Percentiles rank a stretch among this genome's conserved stretches.
These are phyloP conservation scores for Shinisaurus crocodilurus DNA, from an alignment of 2,113 vertebrate genomes.

Conservation along the genomic window DNA sequence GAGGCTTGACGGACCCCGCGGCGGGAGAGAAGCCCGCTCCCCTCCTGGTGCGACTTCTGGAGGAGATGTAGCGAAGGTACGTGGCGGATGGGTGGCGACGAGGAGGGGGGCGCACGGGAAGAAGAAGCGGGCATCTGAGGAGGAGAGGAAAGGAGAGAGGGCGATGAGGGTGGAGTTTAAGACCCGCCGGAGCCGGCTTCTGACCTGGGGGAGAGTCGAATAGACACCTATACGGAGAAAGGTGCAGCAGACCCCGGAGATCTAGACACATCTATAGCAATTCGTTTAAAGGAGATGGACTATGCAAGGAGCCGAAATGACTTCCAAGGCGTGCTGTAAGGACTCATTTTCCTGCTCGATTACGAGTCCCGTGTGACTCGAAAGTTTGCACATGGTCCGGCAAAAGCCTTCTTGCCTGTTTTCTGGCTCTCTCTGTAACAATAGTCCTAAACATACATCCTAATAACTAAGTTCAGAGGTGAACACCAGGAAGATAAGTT, in stretches of 20 bases:
- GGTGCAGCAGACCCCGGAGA: neutral
- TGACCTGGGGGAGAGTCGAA: neutral
- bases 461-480: neutral
- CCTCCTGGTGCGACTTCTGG: neutral
- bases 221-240: neutral
- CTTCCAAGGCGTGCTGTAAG: neutral
- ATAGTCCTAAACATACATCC: neutral
- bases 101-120: constrained; percentile 19
- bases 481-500: neutral
- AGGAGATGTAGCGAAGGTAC: constrained; percentile 13
- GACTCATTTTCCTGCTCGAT: neutral
- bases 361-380: neutral
- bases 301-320: neutral
- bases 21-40: neutral
- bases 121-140: neutral
- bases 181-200: neutral
- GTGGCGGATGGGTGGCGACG: neutral
- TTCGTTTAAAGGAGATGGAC: neutral
- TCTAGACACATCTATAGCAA: too few species aligned
- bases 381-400: neutral
- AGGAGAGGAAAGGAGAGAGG: neutral
- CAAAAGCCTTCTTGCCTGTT: neutral
- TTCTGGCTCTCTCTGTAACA: neutral
- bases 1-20: neutral
- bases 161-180: too few species aligned